phyloP scores from a whole-genome alignment of 1,140 invertebrate species.

The Trichoplusia ni region DNA sequence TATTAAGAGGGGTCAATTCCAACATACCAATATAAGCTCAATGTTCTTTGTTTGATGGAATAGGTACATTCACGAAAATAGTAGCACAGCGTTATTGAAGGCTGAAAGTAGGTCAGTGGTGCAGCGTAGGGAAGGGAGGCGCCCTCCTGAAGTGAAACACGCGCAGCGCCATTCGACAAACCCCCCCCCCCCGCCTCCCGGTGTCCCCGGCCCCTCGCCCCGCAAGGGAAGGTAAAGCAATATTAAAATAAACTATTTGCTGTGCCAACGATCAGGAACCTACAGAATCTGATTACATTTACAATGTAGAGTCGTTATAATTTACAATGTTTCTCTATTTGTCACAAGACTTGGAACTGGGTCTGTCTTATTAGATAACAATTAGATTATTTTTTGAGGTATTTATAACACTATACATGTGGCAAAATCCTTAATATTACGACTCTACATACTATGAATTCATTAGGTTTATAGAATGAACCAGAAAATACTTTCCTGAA shows the following conservation, averaged over 20 bases:
- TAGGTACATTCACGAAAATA: neutral
- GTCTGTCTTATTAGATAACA: too few relatives aligned
- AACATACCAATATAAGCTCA: too few relatives aligned
- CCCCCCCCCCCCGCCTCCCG: slow-evolving; percentile 3
- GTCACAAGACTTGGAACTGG: too few relatives aligned
- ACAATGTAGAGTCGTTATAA: neutral
- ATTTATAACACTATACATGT: too few relatives aligned
- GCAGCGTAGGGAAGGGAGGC: slow-evolving; percentile 55
- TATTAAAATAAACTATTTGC: slow-evolving; percentile 25
- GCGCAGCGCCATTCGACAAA: slow-evolving; percentile 14
- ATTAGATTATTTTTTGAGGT: too few relatives aligned
- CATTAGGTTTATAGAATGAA: too few relatives aligned
- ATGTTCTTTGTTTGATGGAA: too few relatives aligned
- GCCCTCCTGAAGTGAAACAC: slow-evolving; percentile 37
- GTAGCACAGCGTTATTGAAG: slow-evolving; percentile 39
- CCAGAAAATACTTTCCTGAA: too few relatives aligned
- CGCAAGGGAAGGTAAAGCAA: slow-evolving; percentile 41
- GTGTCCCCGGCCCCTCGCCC: slow-evolving; percentile 6
- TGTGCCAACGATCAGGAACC: neutral
- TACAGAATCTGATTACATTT: neutral
- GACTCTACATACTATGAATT: too few relatives aligned
- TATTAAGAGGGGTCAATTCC: too few relatives aligned
- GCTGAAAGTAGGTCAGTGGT: slow-evolving; percentile 71
- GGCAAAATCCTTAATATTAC: too few relatives aligned
- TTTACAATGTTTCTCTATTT: too few relatives aligned